Evolutionary conservation across 2,113 vertebrate species (phyloP).

Genomic region (Castor canadensis): DNA sequence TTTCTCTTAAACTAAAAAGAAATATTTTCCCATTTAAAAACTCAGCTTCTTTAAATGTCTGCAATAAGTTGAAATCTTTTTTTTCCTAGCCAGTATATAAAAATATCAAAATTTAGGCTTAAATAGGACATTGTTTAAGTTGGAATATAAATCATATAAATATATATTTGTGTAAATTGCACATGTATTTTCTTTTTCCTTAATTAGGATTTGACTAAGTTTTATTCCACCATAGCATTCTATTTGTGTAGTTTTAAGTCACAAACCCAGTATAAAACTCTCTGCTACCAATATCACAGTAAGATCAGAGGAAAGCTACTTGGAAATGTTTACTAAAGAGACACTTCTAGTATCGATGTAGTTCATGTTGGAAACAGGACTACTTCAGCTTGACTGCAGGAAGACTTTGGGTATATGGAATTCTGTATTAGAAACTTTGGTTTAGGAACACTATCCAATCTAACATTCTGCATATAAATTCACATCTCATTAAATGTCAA

Average conservation of each 20-base stretch:
- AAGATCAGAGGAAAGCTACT: not conserved
- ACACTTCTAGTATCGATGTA: not conserved
- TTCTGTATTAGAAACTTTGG: not conserved
- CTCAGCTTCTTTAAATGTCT: not conserved
- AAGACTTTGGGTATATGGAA: not conserved
- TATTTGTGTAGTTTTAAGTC: not conserved
- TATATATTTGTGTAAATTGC: no score
- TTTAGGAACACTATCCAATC: not conserved
- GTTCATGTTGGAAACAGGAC: not conserved
- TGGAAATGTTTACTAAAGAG: not conserved
- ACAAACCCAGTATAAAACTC: not conserved
- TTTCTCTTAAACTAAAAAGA: constrained; percentile 6
- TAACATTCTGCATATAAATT: not conserved
- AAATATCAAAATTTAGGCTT: not conserved
- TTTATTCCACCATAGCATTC: not conserved
- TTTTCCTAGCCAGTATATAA: not conserved
- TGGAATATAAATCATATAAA: not conserved
- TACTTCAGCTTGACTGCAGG: not conserved
- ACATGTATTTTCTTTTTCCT: not conserved
- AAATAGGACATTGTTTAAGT: not conserved
- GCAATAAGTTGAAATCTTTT: not conserved
- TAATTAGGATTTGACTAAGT: not conserved
- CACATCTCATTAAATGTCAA: not conserved
- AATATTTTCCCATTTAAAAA: not conserved
- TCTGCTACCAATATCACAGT: not conserved